Conservation (phyloP, 2,797 vertebrate species). For the Kryptolebias ocellatus region DNA sequence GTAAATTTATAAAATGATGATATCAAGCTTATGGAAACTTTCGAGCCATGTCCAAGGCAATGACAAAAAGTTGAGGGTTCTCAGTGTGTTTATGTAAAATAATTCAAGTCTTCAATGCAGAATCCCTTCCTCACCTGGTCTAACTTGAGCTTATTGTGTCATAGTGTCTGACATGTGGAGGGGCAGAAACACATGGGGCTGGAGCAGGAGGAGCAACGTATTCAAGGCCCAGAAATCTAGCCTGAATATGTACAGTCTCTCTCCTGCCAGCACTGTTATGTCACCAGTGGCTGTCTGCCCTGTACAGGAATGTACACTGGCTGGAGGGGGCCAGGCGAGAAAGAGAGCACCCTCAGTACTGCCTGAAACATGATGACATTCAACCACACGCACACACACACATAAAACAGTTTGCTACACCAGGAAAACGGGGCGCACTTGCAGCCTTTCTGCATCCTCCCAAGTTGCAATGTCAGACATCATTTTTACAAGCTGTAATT, state of each 20-base stretch:
- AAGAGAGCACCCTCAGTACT: constrained; percentile 31
- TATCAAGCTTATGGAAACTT: too few relatives aligned
- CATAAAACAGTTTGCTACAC: not conserved
- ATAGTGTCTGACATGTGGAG: not conserved
- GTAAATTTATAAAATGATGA: too few relatives aligned
- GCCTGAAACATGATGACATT: constrained; percentile 44
- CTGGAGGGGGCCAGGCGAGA: constrained; percentile 28
- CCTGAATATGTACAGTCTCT: constrained; percentile 43
- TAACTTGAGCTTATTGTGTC: not conserved
- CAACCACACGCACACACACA: not conserved
- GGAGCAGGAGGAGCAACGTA: constrained; percentile 20
- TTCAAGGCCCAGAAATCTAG: constrained; percentile 36
- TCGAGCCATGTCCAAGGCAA: too few relatives aligned
- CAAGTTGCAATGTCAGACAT: too few relatives aligned
- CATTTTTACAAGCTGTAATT: not conserved
- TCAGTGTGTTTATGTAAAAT: too few relatives aligned
- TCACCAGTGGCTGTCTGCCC: constrained; percentile 68
- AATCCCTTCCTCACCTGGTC: not conserved
- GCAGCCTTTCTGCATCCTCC: not conserved
- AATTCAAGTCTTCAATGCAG: not conserved
- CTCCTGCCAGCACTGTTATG: constrained; percentile 64
- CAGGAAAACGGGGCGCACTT: not conserved
- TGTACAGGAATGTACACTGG: constrained; percentile 53
- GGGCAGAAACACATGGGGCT: not conserved
- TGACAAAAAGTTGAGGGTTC: too few relatives aligned